Percentiles rank a stretch among this genome's conserved stretches.
Evolutionary conservation across 2,113 vertebrate species (phyloP).

Genomic region (Narcine bancroftii): DNA sequence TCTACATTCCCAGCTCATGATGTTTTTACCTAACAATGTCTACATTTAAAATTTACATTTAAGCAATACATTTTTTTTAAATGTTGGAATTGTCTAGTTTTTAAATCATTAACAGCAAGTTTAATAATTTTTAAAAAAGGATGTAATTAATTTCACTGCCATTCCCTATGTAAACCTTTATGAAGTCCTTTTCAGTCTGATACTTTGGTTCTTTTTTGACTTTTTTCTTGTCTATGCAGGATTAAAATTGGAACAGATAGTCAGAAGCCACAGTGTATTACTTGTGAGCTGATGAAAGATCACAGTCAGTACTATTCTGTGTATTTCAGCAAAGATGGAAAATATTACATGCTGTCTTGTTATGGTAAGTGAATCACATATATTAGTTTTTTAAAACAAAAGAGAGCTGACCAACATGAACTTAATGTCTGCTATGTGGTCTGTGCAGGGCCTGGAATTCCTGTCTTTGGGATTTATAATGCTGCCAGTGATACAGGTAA

Average conservation of each 20-base stretch:
- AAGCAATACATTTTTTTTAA: too few species aligned
- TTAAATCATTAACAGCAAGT: background rate
- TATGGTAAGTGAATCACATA: constrained; percentile 63
- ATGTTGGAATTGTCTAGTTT: background rate
- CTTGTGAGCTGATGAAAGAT: constrained; percentile 63
- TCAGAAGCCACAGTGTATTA: constrained; percentile 64
- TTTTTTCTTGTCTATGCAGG: constrained; percentile 52
- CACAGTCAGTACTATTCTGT: constrained; percentile 82
- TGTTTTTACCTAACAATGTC: too few species aligned
- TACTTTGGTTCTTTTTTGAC: background rate
- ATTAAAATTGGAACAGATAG: constrained; percentile 54
- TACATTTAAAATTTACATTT: too few species aligned
- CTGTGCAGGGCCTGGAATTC: constrained; percentile 76
- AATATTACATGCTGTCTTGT: constrained; percentile 81
- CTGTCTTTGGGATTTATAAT: constrained; percentile 63
- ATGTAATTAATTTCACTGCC: background rate
- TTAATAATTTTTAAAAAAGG: too few species aligned
- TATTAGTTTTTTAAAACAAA: background rate
- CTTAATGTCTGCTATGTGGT: constrained; percentile 41
- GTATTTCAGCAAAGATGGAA: constrained; percentile 73
- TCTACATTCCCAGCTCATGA: too few species aligned
- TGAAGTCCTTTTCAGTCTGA: background rate
- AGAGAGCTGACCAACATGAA: background rate
- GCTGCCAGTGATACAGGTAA: constrained; percentile 64
- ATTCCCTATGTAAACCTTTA: background rate